Percentiles rank a stretch among this genome's conserved stretches.
These are phyloP conservation scores for Lasioglossum vierecki DNA, from an alignment of 2,888 invertebrate species.

Conservation along the genomic window DNA sequence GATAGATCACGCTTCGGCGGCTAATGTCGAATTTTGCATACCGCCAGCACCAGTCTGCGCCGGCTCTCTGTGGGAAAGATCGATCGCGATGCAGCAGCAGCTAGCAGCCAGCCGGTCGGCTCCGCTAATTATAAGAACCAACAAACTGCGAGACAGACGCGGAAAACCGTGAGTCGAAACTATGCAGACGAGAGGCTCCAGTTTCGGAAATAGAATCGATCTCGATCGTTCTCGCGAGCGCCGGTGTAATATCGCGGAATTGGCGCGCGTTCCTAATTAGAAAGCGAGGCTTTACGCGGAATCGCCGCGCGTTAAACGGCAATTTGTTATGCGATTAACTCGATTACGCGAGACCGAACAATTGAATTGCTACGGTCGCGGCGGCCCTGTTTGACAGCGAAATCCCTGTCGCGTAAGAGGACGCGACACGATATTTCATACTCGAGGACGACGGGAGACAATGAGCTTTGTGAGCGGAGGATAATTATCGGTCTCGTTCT, in stretches of 20 bases:
- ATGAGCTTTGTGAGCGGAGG: conserved; percentile 23
- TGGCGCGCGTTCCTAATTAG: conserved; percentile 1
- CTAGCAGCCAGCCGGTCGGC: conserved; percentile 16
- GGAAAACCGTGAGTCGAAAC: neutral
- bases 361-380: conserved; percentile 25
- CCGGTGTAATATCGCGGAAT: conserved; percentile 3
- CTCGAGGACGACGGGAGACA: conserved; percentile 24
- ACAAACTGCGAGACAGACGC: neutral
- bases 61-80: conserved; percentile 49
- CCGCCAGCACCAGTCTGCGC: neutral
- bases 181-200: neutral
- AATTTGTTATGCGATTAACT: conserved; percentile 3
- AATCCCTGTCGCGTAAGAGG: conserved; percentile 8
- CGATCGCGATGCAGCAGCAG: conserved; percentile 20
- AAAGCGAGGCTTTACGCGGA: conserved; percentile 1
- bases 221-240: neutral
- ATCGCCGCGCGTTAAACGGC: conserved; percentile 10
- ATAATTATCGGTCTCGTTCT: conserved; percentile 31
- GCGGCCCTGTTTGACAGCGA: conserved; percentile 17
- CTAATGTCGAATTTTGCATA: conserved; percentile 67
- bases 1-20: conserved; percentile 55
- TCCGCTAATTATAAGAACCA: conserved; percentile 38
- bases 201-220: neutral
- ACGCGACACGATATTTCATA: conserved; percentile 15
- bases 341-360: conserved; percentile 25